These are phyloP conservation scores for Cyaniris semiargus DNA, from an alignment of 2,888 invertebrate genomes.

Conservation along the genomic window DNA sequence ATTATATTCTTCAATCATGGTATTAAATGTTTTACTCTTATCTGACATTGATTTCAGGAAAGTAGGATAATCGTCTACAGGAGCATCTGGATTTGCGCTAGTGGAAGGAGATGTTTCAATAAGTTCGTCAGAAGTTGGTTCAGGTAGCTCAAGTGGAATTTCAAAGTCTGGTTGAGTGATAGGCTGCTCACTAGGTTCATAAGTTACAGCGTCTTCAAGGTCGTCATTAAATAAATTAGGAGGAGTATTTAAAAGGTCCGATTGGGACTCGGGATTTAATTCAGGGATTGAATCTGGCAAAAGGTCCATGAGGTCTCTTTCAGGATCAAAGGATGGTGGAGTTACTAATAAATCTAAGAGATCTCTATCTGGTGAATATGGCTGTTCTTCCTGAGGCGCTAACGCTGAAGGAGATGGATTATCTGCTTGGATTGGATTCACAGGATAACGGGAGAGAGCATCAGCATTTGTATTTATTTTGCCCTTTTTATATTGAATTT, in stretches of 20 bases:
- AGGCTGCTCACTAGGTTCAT: slow-evolving; percentile 37
- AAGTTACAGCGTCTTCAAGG: neutral
- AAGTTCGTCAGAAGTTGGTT: neutral
- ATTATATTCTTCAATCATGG: slow-evolving; percentile 14
- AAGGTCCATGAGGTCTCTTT: neutral
- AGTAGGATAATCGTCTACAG: neutral
- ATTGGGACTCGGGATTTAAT: neutral
- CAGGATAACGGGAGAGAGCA: slow-evolving; percentile 41
- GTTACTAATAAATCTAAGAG: neutral
- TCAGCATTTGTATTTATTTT: slow-evolving; percentile 40
- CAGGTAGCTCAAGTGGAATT: neutral
- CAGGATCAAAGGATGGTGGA: slow-evolving; percentile 9
- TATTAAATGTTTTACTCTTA: neutral
- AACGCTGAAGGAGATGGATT: neutral
- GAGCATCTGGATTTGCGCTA: neutral
- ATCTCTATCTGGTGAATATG: neutral
- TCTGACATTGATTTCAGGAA: neutral
- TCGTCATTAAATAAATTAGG: neutral
- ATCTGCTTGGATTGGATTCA: slow-evolving; percentile 32
- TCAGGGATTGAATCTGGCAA: neutral
- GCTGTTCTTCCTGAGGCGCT: neutral
- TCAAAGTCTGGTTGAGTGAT: neutral
- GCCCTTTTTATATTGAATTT: slow-evolving; percentile 38
- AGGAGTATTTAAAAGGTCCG: neutral
- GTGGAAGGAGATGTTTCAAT: neutral